A percentile compares a stretch with the other conserved stretches of the same genome.
phyloP scores from a whole-genome alignment of 2,113 vertebrate species.

The Numenius arquata region DNA sequence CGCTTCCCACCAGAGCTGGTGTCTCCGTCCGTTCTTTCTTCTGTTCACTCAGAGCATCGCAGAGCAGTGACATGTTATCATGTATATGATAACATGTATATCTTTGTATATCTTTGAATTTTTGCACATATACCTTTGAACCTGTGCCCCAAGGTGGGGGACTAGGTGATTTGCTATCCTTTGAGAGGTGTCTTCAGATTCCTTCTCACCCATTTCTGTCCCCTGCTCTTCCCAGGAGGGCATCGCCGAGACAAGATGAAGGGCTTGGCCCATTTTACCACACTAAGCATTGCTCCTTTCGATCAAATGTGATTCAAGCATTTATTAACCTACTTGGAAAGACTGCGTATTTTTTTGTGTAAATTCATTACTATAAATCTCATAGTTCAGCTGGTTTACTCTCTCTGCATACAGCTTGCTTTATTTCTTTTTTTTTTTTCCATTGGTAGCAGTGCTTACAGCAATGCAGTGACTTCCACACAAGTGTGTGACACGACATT shows the following conservation, averaged over 20 bases:
- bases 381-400: not conserved
- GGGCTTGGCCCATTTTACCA: not conserved
- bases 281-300: not conserved
- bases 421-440: not conserved
- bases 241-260: not conserved
- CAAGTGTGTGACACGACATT: not conserved
- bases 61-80: not conserved
- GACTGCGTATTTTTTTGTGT: not conserved
- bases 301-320: not conserved
- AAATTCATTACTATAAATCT: not conserved
- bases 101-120: no score
- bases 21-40: not conserved
- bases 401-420: not conserved
- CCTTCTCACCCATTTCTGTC: not conserved
- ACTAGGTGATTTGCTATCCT: not conserved
- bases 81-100: no score
- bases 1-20: not conserved
- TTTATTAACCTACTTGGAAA: slow-evolving; percentile 5
- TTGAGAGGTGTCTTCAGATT: not conserved
- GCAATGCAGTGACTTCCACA: not conserved
- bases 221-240: not conserved
- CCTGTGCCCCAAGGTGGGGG: not conserved
- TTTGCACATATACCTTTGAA: no score
- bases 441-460: not conserved
- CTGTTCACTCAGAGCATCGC: not conserved